phyloP scores from a whole-genome alignment of 2,797 vertebrate genomes.

The Aeoliscus strigatus region DNA sequence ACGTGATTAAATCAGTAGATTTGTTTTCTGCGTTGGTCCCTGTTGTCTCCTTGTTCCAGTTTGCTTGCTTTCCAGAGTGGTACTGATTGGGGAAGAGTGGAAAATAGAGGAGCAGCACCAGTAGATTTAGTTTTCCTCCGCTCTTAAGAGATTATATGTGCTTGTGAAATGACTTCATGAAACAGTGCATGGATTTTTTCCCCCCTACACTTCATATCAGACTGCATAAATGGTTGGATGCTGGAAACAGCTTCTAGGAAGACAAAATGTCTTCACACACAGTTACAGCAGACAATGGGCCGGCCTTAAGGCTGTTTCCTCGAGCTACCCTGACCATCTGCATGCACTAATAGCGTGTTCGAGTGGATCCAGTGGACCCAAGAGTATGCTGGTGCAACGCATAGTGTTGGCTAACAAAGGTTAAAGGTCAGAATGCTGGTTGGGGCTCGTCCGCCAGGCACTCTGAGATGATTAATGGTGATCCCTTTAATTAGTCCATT shows the following conservation, averaged over 20 bases:
- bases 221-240: conserved; percentile 46
- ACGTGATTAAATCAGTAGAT: conserved; percentile 69
- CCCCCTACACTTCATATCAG: conserved; percentile 48
- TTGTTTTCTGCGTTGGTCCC: conserved; percentile 55
- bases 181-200: conserved; percentile 50
- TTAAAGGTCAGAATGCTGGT: conserved; percentile 54
- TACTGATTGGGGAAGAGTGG: conserved; percentile 47
- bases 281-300: conserved; percentile 40
- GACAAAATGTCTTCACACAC: conserved; percentile 50
- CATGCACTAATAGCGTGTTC: conserved; percentile 53
- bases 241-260: conserved; percentile 41
- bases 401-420: conserved; percentile 38
- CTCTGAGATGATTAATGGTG: conserved; percentile 58
- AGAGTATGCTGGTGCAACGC: conserved; percentile 22
- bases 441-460: conserved; percentile 24
- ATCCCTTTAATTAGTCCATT: conserved; percentile 65
- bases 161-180: conserved; percentile 69
- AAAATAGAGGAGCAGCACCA: conserved; percentile 52
- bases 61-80: conserved; percentile 56
- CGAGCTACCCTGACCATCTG: conserved; percentile 45
- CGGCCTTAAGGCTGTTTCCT: conserved; percentile 36
- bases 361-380: conserved; percentile 37
- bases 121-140: conserved; percentile 50
- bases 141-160: conserved; percentile 67
- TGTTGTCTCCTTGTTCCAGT: conserved; percentile 62